Evolutionary conservation across 2,113 vertebrate species (phyloP).

Genomic region (Clarias batrachus): DNA sequence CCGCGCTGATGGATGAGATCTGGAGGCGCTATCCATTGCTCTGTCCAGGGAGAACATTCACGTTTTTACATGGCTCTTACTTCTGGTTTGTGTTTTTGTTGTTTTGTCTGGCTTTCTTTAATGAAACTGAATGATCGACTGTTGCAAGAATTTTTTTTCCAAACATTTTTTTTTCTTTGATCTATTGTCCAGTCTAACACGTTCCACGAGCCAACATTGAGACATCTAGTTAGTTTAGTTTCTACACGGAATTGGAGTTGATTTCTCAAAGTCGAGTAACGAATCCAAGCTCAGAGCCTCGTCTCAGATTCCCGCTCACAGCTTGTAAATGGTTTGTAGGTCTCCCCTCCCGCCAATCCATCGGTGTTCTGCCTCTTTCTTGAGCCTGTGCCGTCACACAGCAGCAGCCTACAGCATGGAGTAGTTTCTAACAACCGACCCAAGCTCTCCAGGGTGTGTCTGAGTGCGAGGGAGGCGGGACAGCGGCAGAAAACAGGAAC

Average conservation of each 20-base stretch:
- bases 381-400: conserved; percentile 60
- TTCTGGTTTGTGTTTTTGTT: neutral
- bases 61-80: neutral
- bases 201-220: neutral
- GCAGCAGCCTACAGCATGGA: conserved; percentile 73
- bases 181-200: neutral
- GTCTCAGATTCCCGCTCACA: neutral
- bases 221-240: neutral
- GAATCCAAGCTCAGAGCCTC: neutral
- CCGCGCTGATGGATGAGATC: neutral
- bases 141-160: too few relatives aligned
- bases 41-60: neutral
- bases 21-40: neutral
- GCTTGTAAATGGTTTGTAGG: neutral
- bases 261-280: too few relatives aligned
- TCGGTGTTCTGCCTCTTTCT: conserved; percentile 53
- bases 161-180: neutral
- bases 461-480: conserved; percentile 8
- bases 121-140: neutral
- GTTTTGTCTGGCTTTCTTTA: neutral
- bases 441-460: conserved; percentile 60
- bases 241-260: neutral
- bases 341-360: neutral
- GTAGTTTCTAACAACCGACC: conserved; percentile 67
- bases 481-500: neutral